Conservation (phyloP, 2,113 vertebrate species). For the Canis aureus region DNA sequence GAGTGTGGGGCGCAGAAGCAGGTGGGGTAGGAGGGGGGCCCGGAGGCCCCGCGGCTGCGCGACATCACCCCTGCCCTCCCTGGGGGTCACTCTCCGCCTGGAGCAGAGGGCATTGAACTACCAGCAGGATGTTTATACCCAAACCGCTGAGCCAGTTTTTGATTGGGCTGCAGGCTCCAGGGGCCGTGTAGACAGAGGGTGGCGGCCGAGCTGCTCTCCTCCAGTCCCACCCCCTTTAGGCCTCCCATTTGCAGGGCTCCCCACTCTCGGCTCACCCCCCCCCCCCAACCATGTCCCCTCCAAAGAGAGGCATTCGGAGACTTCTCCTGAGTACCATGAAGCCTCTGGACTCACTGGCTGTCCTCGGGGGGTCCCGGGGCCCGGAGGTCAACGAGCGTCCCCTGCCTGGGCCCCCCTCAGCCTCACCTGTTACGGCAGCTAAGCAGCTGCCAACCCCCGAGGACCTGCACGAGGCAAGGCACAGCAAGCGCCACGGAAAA, state of each 20-base stretch:
- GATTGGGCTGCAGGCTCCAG: not conserved
- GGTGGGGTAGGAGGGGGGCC: not conserved
- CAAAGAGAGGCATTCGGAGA: not conserved
- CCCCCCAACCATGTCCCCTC: not conserved
- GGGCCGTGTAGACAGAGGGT: fast-evolving
- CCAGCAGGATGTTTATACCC: not conserved
- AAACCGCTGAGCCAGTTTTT: not conserved
- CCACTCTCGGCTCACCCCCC: fast-evolving
- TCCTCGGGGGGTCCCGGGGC: not conserved
- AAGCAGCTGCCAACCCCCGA: not conserved
- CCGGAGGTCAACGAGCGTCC: not conserved
- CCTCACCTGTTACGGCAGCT: not conserved
- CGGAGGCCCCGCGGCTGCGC: fast-evolving
- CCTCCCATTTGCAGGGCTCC: not conserved
- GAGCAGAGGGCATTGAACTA: not conserved
- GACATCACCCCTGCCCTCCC: not conserved
- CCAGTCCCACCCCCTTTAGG: not conserved
- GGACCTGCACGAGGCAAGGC: not conserved
- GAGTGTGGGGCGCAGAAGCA: fast-evolving
- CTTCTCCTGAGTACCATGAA: not conserved
- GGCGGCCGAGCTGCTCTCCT: not conserved
- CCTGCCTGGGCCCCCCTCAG: not conserved
- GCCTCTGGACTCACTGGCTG: not conserved
- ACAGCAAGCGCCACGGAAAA: not conserved
- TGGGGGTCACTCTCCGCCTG: not conserved